Conservation (phyloP, 64 coral and sea anemone genomes). For the Hydrozoanthus tunicans region DNA sequence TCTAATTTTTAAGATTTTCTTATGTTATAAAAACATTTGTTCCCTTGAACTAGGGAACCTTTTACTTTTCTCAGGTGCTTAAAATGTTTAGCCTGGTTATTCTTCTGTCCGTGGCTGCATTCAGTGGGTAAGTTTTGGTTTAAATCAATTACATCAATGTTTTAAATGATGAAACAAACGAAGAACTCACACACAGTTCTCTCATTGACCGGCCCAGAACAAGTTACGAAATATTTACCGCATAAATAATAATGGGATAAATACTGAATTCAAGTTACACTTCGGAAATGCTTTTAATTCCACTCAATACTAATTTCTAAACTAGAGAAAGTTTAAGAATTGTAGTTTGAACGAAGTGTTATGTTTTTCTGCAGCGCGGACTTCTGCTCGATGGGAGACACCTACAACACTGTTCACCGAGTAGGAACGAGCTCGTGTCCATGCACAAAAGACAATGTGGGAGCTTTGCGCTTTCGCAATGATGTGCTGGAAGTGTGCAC, state of each 20-base stretch:
- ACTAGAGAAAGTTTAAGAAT: background rate
- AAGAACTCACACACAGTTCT: constrained; percentile 4
- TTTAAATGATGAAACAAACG: constrained; percentile 11
- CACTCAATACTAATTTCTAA: constrained; percentile 10
- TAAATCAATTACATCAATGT: constrained; percentile 5
- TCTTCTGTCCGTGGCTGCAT: background rate
- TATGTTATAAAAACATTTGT: too few relatives aligned
- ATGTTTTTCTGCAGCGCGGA: background rate
- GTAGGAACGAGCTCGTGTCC: background rate
- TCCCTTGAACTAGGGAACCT: too few relatives aligned
- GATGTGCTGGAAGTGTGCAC: background rate
- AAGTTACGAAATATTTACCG: background rate
- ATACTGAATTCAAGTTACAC: constrained; percentile 6
- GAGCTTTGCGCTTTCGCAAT: constrained; percentile 2
- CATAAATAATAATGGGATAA: background rate
- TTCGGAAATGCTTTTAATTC: constrained; percentile 1
- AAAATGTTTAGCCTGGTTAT: too few relatives aligned
- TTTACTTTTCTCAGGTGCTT: too few relatives aligned
- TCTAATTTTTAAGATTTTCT: too few relatives aligned
- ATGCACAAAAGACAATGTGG: background rate
- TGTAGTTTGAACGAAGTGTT: too few relatives aligned
- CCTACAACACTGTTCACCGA: background rate
- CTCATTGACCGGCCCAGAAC: background rate
- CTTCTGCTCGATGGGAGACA: background rate
- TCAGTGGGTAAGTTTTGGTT: constrained; percentile 5